These are phyloP conservation scores for Corythaixoides concolor DNA, from an alignment of 2,113 vertebrate species.

Conservation along the genomic window DNA sequence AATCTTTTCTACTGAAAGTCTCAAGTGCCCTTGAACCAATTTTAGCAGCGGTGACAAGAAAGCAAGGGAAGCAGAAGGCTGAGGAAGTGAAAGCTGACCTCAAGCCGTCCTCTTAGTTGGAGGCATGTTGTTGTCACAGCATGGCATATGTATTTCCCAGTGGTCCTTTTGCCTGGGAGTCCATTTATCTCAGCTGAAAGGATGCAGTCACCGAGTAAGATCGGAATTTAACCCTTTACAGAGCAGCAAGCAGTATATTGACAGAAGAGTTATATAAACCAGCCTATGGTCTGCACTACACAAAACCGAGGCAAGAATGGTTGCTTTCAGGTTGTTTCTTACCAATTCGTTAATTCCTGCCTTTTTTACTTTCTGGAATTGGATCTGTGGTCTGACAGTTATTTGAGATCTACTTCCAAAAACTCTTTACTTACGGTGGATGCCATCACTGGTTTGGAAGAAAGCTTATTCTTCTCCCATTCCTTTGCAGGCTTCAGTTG, in stretches of 20 bases:
- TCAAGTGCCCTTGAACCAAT: constrained; percentile 49
- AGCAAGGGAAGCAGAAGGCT: constrained; percentile 32
- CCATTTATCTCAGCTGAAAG: constrained; percentile 33
- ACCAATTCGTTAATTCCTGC: not conserved
- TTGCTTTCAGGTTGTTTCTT: not conserved
- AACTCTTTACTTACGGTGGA: not conserved
- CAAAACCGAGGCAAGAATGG: not conserved
- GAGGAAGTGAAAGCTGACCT: constrained; percentile 39
- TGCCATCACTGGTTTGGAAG: not conserved
- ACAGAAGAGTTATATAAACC: not conserved
- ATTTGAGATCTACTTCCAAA: not conserved
- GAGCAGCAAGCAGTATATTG: not conserved
- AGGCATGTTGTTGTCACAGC: constrained; percentile 31
- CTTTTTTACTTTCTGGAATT: not conserved
- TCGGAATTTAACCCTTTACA: constrained; percentile 25
- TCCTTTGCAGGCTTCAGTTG: constrained; percentile 15
- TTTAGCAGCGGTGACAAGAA: constrained; percentile 5
- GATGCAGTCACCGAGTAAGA: not conserved
- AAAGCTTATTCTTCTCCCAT: not conserved
- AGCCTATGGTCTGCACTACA: not conserved
- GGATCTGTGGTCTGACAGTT: not conserved
- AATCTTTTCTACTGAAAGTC: not conserved
- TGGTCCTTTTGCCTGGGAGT: constrained; percentile 29
- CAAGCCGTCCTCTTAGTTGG: not conserved
- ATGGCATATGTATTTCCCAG: constrained; percentile 21